phyloP scores from a whole-genome alignment of 2,113 vertebrate genomes.

The Colius striatus region DNA sequence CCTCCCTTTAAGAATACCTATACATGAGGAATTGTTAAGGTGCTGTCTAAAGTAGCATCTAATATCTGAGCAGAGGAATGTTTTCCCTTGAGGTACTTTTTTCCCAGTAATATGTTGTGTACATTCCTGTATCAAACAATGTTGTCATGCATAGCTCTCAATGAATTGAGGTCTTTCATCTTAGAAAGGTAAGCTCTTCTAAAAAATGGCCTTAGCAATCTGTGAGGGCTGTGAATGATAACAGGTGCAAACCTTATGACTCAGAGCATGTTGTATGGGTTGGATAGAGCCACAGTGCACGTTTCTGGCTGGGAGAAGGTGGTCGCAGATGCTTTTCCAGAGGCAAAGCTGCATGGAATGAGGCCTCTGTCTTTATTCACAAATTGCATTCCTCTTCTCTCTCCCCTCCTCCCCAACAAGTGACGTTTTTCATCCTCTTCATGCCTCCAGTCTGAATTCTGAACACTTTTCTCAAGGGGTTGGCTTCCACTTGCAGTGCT shows the following conservation, averaged over 20 bases:
- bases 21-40: not conserved
- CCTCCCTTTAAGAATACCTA: not conserved
- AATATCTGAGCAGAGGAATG: not conserved
- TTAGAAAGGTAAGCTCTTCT: not conserved
- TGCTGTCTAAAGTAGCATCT: not conserved
- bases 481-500: not conserved
- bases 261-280: not conserved
- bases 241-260: not conserved
- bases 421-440: not conserved
- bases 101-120: not conserved
- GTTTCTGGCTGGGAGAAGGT: constrained; percentile 1
- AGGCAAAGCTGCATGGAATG: not conserved
- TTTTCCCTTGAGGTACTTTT: not conserved
- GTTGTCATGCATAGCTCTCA: not conserved
- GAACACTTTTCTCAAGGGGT: not conserved
- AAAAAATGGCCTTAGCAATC: not conserved
- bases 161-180: not conserved
- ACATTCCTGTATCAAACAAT: not conserved
- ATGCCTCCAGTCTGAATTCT: not conserved
- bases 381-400: not conserved
- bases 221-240: not conserved
- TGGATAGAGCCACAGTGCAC: not conserved
- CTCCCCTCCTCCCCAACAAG: not conserved
- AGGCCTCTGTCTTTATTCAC: not conserved
- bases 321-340: constrained; percentile 43